Evolutionary conservation across 2,113 vertebrate species (phyloP), one percentile per base, ranked within the genome.

Genomic region (Corythornis vintsioides): DNA sequence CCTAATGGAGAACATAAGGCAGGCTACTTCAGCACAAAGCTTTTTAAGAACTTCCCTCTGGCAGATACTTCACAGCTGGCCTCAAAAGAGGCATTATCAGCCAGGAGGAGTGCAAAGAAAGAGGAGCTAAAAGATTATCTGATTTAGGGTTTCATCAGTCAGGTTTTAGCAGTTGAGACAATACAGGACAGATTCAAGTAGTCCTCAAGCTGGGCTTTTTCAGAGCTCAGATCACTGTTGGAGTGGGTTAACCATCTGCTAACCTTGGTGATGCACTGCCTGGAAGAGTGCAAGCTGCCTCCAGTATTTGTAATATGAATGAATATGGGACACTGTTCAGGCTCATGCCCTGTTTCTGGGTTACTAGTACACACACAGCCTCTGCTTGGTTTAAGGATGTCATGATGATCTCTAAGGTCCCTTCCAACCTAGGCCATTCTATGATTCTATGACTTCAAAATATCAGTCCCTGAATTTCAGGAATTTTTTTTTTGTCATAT

Each of bases 1-100:
- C 47, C 47, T 96, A 92, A 93, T 95, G 72, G 81, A 87, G 87
- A 92, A 76, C 94, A 96, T 84, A 93, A 94, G 86, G 83, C 4
- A 0, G 26, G 47, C 91, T 93, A 79, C 91, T 90, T 82, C 92
- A 93, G 84, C 60, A 56, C 50, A 66, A 93, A 85, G 64, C 79
- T 88, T 94, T 94, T 89, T 77, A 91, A 95, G 92, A 94, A 89
- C 70, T 92, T 96, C 56, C 66, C 55, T 90, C 83, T 84, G 67
- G 84, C 71, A 77, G 64, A 63, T 80, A 88, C 84, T 86, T 76
- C 81, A 89, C 38, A n/a, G 63, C 64, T 87, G 89, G 86, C 86
- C 88, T 91, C 66, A 50, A 57, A 88, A 92, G 48, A 86, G 57
- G 40, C 70, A 57, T 81, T 86, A 79, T 22, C 86, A 84, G 57